These are phyloP conservation scores for Megaceryle alcyon DNA, from an alignment of 2,797 vertebrate genomes.

Conservation along the genomic window DNA sequence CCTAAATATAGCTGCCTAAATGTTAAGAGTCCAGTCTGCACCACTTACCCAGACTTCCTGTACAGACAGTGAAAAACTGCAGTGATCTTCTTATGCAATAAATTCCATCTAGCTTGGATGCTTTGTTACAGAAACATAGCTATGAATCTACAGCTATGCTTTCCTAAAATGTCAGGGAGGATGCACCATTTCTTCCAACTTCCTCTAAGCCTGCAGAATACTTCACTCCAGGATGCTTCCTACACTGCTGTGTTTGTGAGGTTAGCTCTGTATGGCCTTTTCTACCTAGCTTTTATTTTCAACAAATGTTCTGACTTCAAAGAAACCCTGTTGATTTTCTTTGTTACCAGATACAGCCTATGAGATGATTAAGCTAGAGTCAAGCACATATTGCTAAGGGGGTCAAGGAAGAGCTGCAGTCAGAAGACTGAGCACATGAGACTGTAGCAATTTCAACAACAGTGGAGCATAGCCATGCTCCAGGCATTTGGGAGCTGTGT, in stretches of 20 bases:
- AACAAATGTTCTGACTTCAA: background rate
- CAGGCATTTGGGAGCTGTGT: background rate
- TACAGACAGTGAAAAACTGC: background rate
- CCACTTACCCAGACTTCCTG: background rate
- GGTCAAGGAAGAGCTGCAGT: background rate
- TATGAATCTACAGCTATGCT: background rate
- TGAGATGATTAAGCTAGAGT: background rate
- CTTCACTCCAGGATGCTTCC: background rate
- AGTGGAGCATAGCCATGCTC: background rate
- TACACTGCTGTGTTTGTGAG: background rate
- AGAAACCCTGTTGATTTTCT: background rate
- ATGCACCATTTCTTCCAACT: background rate
- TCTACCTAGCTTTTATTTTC: background rate
- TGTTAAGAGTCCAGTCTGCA: background rate
- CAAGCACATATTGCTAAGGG: background rate
- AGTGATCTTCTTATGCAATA: background rate
- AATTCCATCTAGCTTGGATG: background rate
- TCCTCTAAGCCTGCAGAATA: background rate
- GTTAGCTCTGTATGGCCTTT: background rate
- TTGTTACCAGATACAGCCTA: background rate
- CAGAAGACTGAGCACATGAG: background rate
- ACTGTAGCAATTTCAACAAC: fast-evolving
- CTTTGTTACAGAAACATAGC: background rate
- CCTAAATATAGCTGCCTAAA: background rate
- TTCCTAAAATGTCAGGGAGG: background rate